A percentile compares a stretch with the other conserved stretches of the same genome.
phyloP scores from a whole-genome alignment of 1,140 invertebrate genomes.

The Oscheius sp. region DNA sequence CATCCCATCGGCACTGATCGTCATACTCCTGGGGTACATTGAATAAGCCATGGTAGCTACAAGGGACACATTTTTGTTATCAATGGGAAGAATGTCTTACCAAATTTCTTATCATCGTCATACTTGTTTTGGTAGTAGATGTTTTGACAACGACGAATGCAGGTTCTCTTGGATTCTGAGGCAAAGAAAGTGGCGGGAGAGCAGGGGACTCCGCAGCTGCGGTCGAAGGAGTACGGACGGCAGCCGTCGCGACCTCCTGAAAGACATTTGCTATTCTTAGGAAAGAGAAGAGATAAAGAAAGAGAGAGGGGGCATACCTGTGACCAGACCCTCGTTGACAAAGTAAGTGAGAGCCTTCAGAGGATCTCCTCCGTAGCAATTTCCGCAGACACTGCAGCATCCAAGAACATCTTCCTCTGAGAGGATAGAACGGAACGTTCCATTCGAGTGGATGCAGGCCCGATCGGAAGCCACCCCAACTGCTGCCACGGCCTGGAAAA shows the following conservation, averaged over 20 bases:
- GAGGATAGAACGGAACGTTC: slow-evolving; percentile 47
- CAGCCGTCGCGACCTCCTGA: slow-evolving; percentile 56
- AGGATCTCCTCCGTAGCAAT: slow-evolving; percentile 59
- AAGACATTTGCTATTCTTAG: too few species aligned
- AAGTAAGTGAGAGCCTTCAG: slow-evolving; percentile 38
- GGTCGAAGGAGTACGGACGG: slow-evolving; percentile 49
- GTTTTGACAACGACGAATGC: slow-evolving; percentile 50
- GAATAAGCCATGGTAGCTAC: slow-evolving; percentile 59
- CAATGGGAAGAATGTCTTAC: slow-evolving; percentile 18
- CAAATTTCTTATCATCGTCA: slow-evolving; percentile 56
- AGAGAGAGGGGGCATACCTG: slow-evolving; percentile 19
- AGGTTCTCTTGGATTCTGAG: slow-evolving; percentile 48
- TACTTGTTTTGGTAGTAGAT: slow-evolving; percentile 58
- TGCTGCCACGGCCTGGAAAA: slow-evolving; percentile 48
- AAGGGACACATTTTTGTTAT: slow-evolving; percentile 8
- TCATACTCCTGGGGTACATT: slow-evolving; percentile 58
- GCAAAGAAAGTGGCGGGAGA: slow-evolving; percentile 52
- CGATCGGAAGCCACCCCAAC: slow-evolving; percentile 57
- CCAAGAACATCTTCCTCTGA: slow-evolving; percentile 55
- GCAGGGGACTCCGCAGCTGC: slow-evolving; percentile 57
- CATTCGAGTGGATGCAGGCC: slow-evolving; percentile 57
- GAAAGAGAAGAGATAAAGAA: too few species aligned
- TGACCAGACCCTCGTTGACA: slow-evolving; percentile 54
- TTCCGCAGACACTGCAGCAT: slow-evolving; percentile 58
- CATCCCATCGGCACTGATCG: slow-evolving; percentile 37